Evolutionary conservation across 2,888 invertebrate genomes (phyloP).

Genomic region (Biston betularia): DNA sequence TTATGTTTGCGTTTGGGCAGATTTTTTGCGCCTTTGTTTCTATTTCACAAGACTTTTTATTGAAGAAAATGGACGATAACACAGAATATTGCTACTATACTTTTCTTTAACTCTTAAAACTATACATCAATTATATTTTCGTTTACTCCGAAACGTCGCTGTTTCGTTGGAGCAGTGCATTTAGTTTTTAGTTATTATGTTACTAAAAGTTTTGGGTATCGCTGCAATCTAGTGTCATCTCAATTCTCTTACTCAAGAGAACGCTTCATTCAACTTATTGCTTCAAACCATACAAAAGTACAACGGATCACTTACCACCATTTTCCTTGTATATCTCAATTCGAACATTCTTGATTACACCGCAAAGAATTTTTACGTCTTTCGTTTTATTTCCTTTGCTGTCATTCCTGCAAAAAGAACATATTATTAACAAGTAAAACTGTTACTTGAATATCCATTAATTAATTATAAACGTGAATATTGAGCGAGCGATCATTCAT

Average conservation of each 20-base stretch:
- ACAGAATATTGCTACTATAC: slow-evolving; percentile 33
- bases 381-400: slow-evolving; percentile 16
- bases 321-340: slow-evolving; percentile 38
- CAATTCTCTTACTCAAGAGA: background rate
- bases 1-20: slow-evolving; percentile 21
- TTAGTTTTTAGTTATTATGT: too few relatives aligned
- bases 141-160: too few relatives aligned
- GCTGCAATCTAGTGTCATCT: background rate
- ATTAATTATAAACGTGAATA: slow-evolving; percentile 17
- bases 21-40: slow-evolving; percentile 21
- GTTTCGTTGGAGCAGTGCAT: too few relatives aligned
- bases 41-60: slow-evolving; percentile 17
- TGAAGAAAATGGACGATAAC: slow-evolving; percentile 28
- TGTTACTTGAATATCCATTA: background rate
- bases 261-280: too few relatives aligned
- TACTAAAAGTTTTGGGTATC: too few relatives aligned
- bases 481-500: slow-evolving; percentile 15
- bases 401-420: slow-evolving; percentile 31
- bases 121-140: too few relatives aligned
- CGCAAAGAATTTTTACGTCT: slow-evolving; percentile 30
- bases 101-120: too few relatives aligned
- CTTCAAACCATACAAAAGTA: too few relatives aligned
- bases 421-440: slow-evolving; percentile 1
- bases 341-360: slow-evolving; percentile 28
- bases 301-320: slow-evolving; percentile 34